These are phyloP conservation scores for Hypolimnas misippus DNA, from an alignment of 2,888 invertebrate species.

Conservation along the genomic window DNA sequence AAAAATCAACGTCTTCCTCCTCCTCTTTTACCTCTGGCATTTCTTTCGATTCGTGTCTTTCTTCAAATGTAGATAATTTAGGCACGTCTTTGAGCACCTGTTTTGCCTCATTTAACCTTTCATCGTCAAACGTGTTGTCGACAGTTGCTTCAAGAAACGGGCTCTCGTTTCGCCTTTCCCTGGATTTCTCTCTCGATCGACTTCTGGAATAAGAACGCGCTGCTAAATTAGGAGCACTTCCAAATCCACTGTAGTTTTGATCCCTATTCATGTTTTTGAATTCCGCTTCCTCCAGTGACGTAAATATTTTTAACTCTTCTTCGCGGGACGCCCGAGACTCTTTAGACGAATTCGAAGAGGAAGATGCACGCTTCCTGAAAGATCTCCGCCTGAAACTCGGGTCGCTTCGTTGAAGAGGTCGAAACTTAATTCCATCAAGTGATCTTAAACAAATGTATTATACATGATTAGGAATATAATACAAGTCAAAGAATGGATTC, in stretches of 20 bases:
- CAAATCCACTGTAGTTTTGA: constrained; percentile 56
- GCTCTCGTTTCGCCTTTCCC: constrained; percentile 61
- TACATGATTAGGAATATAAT: constrained; percentile 72
- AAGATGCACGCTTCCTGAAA: constrained; percentile 85
- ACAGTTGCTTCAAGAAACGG: constrained; percentile 61
- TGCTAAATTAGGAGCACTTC: constrained; percentile 79
- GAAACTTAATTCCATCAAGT: constrained; percentile 86
- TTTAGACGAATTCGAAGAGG: constrained; percentile 84
- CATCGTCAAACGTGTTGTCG: constrained; percentile 56
- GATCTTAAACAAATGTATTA: constrained; percentile 82
- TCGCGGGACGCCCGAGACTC: constrained; percentile 86
- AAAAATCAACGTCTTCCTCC: constrained; percentile 74
- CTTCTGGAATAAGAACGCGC: constrained; percentile 83
- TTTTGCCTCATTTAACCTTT: constrained; percentile 50
- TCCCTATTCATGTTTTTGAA: constrained; percentile 68
- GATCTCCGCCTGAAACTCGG: constrained; percentile 85
- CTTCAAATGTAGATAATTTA: constrained; percentile 74
- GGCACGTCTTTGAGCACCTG: constrained; percentile 57
- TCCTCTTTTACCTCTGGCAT: constrained; percentile 67
- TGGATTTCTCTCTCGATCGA: constrained; percentile 74
- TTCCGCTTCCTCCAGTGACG: constrained; percentile 86
- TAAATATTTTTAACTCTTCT: constrained; percentile 86
- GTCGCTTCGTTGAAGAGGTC: constrained; percentile 85
- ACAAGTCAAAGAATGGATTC: constrained; percentile 62
- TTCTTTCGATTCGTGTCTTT: constrained; percentile 64